phyloP scores from a whole-genome alignment of 2,888 invertebrate species.

The Deilephila porcellus region DNA sequence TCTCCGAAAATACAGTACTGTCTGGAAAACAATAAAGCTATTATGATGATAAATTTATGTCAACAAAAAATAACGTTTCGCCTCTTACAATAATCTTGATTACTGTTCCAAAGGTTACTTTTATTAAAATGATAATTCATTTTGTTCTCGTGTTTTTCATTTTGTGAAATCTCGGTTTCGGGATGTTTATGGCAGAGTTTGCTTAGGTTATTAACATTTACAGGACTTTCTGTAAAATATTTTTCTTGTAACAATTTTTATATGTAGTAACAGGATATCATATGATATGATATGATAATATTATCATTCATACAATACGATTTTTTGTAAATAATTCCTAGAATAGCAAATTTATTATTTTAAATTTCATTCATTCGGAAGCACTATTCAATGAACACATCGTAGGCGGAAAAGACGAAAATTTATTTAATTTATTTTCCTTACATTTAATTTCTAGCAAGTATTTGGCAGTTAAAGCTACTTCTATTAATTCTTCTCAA shows the following conservation, averaged over 20 bases:
- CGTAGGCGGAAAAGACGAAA: too few relatives aligned
- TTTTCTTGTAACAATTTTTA: neutral
- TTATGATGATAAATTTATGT: conserved; percentile 39
- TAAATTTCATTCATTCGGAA: too few relatives aligned
- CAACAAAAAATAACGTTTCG: conserved; percentile 8
- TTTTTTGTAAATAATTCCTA: too few relatives aligned
- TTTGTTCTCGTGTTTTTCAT: neutral
- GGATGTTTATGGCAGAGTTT: neutral
- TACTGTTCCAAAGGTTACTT: conserved; percentile 8
- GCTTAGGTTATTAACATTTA: neutral
- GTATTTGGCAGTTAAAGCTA: too few relatives aligned
- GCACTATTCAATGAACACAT: too few relatives aligned
- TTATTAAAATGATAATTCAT: conserved; percentile 24
- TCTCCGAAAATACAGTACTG: conserved; percentile 37
- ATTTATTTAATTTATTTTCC: too few relatives aligned
- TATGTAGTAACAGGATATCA: too few relatives aligned
- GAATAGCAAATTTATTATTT: too few relatives aligned
- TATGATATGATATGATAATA: too few relatives aligned
- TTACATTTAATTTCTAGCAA: too few relatives aligned
- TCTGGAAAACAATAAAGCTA: conserved; percentile 41
- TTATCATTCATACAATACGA: too few relatives aligned
- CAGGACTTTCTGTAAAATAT: neutral
- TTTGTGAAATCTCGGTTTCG: neutral
- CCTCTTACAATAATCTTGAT: neutral
- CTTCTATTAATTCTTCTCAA: too few relatives aligned